These are phyloP conservation scores for Micronisus gabar DNA, from an alignment of 2,113 vertebrate genomes.

Conservation along the genomic window DNA sequence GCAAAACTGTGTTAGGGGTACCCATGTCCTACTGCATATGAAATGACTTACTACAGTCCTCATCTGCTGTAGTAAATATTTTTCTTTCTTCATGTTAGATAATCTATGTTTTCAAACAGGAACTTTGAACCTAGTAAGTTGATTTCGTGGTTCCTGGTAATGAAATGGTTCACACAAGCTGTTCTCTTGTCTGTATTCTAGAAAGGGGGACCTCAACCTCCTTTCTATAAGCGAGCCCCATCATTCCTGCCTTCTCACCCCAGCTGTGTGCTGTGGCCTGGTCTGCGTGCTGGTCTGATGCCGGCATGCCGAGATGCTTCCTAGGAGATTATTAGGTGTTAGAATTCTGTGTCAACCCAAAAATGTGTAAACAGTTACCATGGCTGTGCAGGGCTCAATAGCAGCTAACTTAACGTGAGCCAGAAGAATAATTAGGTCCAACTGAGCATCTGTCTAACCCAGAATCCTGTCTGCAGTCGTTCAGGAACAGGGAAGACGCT, in stretches of 20 bases:
- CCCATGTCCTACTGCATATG: background rate
- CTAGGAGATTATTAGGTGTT: background rate
- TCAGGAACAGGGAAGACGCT: background rate
- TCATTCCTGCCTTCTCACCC: background rate
- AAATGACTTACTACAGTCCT: background rate
- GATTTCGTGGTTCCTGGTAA: background rate
- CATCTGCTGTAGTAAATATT: background rate
- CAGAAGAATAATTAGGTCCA: background rate
- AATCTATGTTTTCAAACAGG: background rate
- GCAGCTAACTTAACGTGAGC: background rate
- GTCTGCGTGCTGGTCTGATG: rapidly evolving
- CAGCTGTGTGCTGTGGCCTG: background rate
- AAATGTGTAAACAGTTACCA: background rate
- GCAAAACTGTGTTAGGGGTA: background rate
- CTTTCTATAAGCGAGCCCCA: background rate
- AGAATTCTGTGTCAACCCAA: background rate
- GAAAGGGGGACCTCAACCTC: background rate
- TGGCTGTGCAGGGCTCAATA: background rate
- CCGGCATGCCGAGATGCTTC: background rate
- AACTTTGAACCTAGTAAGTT: background rate
- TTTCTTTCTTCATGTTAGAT: background rate
- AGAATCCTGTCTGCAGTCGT: background rate
- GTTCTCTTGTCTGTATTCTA: background rate
- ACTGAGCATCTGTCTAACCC: background rate
- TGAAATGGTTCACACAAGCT: background rate